Evolutionary conservation across 2,797 vertebrate genomes (phyloP).

Genomic region (Mormyrus hasselquistii): DNA sequence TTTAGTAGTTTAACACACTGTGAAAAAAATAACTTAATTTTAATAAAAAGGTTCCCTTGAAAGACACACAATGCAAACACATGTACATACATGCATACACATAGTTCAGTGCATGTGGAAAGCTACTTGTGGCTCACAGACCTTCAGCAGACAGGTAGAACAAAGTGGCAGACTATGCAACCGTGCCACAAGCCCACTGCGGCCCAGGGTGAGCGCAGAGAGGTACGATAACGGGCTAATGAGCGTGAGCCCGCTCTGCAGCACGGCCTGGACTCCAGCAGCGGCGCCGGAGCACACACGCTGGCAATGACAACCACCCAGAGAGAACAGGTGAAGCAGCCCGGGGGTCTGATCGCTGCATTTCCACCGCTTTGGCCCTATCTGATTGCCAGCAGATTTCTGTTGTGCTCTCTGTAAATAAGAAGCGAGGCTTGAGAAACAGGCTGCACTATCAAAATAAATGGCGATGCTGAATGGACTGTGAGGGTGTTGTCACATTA

Average conservation of each 20-base stretch:
- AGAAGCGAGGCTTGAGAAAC: neutral
- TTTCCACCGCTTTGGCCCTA: neutral
- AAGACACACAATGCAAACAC: neutral
- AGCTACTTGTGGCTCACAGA: neutral
- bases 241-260: neutral
- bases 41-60: neutral
- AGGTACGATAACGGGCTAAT: conserved; percentile 5
- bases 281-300: neutral
- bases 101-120: neutral
- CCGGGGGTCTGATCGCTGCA: neutral
- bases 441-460: neutral
- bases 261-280: conserved; percentile 10
- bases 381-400: neutral
- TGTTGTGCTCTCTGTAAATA: neutral
- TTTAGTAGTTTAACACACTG: neutral
- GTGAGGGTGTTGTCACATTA: neutral
- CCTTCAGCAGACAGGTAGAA: neutral
- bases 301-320: conserved; percentile 6
- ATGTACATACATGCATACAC: neutral
- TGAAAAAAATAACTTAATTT: neutral
- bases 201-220: neutral
- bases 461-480: neutral
- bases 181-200: neutral
- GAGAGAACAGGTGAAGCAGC: conserved; percentile 14
- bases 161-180: neutral